phyloP scores from a whole-genome alignment of 2,113 vertebrate species.

The Pomatostomus ruficeps region DNA sequence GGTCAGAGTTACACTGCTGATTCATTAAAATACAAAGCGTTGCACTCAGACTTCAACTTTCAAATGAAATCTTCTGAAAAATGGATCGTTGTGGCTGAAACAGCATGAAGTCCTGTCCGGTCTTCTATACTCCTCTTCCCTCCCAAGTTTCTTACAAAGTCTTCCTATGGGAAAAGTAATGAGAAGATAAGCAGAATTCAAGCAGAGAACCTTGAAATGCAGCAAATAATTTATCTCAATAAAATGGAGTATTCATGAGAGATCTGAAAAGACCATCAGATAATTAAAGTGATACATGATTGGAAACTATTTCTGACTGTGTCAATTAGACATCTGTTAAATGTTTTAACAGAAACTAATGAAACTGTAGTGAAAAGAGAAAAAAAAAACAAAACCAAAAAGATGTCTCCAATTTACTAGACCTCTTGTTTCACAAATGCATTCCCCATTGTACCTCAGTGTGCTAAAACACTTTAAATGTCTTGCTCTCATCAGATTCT shows the following conservation, averaged over 20 bases:
- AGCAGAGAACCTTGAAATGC: background rate
- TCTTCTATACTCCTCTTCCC: background rate
- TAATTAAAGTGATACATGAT: conserved; percentile 34
- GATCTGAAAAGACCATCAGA: background rate
- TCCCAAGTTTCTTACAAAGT: background rate
- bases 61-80: background rate
- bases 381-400: background rate
- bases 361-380: conserved; percentile 15
- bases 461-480: conserved; percentile 33
- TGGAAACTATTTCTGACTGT: conserved; percentile 20
- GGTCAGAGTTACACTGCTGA: background rate
- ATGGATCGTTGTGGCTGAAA: background rate
- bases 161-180: background rate
- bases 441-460: conserved; percentile 14
- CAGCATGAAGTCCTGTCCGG: background rate
- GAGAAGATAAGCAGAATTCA: background rate
- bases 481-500: conserved; percentile 40
- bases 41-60: background rate
- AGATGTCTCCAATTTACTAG: background rate
- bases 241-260: background rate
- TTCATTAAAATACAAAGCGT: background rate
- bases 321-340: conserved; percentile 55
- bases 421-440: conserved; percentile 36
- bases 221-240: conserved; percentile 14
- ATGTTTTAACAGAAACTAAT: conserved; percentile 27